Conservation (phyloP, 2,113 vertebrate genomes). For the Megaleporinus macrocephalus region DNA sequence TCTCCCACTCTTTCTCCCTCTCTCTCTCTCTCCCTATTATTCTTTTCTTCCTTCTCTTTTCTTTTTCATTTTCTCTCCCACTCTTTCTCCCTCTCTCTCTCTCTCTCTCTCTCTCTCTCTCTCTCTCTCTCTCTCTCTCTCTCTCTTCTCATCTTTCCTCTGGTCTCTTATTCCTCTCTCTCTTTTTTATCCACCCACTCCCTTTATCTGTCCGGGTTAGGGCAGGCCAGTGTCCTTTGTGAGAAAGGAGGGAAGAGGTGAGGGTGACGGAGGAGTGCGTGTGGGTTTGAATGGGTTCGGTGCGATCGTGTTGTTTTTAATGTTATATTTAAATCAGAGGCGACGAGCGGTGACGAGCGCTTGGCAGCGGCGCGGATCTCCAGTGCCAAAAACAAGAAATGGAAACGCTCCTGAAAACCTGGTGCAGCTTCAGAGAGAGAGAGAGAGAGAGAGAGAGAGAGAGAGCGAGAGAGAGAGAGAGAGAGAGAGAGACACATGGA, state of each 20-base stretch:
- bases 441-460: slow-evolving; percentile 30
- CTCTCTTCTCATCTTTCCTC: neutral
- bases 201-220: neutral
- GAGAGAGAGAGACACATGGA: too few relatives aligned
- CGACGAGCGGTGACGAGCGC: neutral
- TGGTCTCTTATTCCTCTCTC: too few relatives aligned
- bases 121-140: neutral
- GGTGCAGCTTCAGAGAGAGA: neutral
- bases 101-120: neutral
- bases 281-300: neutral
- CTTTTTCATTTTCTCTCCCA: neutral
- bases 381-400: neutral
- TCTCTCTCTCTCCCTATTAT: too few relatives aligned
- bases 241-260: neutral
- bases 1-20: neutral
- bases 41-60: too few relatives aligned
- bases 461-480: slow-evolving; percentile 8
- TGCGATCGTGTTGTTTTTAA: slow-evolving; percentile 4
- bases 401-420: neutral
- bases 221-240: neutral
- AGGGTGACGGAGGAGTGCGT: slow-evolving; percentile 18
- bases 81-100: neutral
- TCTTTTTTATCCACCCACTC: too few relatives aligned
- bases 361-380: slow-evolving; percentile 1
- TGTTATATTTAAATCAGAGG: slow-evolving; percentile 46